Base-by-base conservation (phyloP, 1,140 invertebrate species). In the Arion vulgaris region DNA sequence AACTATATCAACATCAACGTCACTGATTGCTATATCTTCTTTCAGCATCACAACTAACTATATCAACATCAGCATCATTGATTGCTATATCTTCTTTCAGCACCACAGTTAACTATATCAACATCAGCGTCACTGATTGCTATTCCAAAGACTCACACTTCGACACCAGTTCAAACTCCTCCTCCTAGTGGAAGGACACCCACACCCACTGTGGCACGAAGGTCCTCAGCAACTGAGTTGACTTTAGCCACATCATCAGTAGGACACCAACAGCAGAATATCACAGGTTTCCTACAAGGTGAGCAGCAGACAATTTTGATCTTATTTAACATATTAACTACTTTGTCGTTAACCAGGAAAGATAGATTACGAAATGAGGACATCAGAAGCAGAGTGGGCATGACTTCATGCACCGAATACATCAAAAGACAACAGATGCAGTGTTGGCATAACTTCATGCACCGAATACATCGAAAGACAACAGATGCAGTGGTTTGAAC, bases 151-250 rank as follows among this genome's bases (percentile, higher is more conserved):
- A 75, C 82, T 45, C 85, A 85, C 66, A 88, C 86, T 34, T 82
- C 86, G 38, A 87, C 86, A 0, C 85, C 87, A 28, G 83, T 85
- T 41, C 86, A 85, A 26, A 84, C 85, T 73, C 80, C 76, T 80
- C 79, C 86, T 9, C 79, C 85, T n/a, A 82, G 83, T 57, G 80
- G 81, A 34, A 84, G 86, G 32, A 88, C 86, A 76, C 83, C 83
- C 15, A 83, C 83, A 0, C 80, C 82, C 0, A 23, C 76, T 17
- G 72, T 66, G 0, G 76, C 80, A 2, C 41, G 84, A 36, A 73
- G 88, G 53, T 77, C 80, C n/a, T 84, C 84, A 15, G 68, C 80
- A 7, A 32, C 83, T 23, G 88, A 90, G 38, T 80, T 83, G 26
- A 80, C 74, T 45, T 34, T 87, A 80, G 69, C 78, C 86, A 53